Evolutionary conservation across 2,888 invertebrate genomes (phyloP).

Genomic region (Invenusta paracnida): DNA sequence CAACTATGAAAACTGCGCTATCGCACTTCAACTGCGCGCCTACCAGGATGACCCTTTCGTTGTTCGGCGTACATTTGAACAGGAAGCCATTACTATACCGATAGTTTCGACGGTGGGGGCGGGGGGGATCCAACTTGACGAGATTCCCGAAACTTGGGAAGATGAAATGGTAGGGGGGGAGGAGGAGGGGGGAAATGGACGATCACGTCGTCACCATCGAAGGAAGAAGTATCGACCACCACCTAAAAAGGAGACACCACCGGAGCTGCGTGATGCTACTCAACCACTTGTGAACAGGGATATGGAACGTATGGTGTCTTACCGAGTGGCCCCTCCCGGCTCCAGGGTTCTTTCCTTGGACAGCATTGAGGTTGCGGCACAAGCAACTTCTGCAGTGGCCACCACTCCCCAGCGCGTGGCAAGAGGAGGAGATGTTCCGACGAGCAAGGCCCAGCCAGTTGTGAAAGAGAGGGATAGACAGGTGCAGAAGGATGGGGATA

Average conservation of each 20-base stretch:
- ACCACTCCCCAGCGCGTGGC: no score
- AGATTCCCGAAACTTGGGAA: no score
- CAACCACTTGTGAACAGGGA: not conserved
- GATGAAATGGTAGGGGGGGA: not conserved
- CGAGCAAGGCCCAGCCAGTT: no score
- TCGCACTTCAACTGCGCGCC: not conserved
- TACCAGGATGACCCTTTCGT: not conserved
- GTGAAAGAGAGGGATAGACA: no score
- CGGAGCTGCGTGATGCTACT: slow-evolving; percentile 1
- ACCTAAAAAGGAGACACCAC: not conserved
- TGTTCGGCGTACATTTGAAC: not conserved
- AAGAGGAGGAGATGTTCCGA: no score
- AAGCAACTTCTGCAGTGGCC: no score
- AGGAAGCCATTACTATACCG: not conserved
- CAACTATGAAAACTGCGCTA: not conserved
- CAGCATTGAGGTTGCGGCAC: no score
- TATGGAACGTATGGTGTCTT: not conserved
- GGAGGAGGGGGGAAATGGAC: not conserved
- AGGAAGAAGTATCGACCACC: not conserved
- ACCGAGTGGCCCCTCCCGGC: not conserved
- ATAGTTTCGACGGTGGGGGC: no score
- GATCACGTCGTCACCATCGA: not conserved
- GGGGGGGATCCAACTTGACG: no score
- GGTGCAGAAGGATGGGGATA: no score
- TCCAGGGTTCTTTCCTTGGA: no score